phyloP scores from a whole-genome alignment of 2,113 vertebrate genomes.

The Terrapene triunguis region DNA sequence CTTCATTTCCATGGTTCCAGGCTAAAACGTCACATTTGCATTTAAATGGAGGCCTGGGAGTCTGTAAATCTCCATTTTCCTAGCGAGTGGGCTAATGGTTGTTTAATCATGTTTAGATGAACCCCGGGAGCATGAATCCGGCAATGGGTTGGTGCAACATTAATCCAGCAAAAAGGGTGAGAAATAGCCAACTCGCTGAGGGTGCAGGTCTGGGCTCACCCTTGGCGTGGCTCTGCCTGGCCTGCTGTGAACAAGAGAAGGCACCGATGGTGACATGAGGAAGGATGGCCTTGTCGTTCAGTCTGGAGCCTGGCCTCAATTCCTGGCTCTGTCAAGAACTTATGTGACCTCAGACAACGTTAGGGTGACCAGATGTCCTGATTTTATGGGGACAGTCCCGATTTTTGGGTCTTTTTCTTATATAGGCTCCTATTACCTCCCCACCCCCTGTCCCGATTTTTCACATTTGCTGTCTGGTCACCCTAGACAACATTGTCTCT shows the following conservation, averaged over 20 bases:
- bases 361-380: too few relatives aligned
- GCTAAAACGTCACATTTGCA: constrained; percentile 75
- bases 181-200: background rate
- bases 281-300: background rate
- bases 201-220: background rate
- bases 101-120: constrained; percentile 79
- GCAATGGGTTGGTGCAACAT: constrained; percentile 32
- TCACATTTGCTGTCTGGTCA: too few relatives aligned
- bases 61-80: constrained; percentile 80
- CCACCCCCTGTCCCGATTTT: too few relatives aligned
- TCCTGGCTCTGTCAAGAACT: background rate
- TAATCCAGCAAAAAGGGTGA: accelerated
- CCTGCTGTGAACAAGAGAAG: background rate
- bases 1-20: constrained; percentile 57
- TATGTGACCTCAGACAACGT: background rate
- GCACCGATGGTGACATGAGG: background rate
- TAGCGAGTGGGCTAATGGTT: constrained; percentile 58
- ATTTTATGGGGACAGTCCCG: too few relatives aligned
- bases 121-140: constrained; percentile 39
- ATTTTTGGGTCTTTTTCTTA: too few relatives aligned
- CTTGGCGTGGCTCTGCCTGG: background rate
- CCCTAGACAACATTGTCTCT: background rate
- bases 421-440: too few relatives aligned
- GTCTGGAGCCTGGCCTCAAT: background rate
- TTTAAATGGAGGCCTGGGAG: constrained; percentile 80